Base-by-base conservation (phyloP, 2,113 vertebrate genomes). In the Albula glossodonta region DNA sequence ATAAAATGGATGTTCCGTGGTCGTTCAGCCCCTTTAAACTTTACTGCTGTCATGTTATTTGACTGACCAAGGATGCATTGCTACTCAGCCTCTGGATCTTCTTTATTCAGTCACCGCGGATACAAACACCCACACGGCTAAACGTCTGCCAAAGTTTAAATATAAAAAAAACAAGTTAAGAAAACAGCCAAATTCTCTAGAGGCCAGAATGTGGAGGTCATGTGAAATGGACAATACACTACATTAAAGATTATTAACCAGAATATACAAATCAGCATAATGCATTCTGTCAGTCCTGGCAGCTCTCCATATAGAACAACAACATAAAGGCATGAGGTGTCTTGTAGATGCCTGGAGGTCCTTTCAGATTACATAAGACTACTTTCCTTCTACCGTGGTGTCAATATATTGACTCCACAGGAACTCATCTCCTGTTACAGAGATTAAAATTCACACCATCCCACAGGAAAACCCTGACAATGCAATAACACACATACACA, bases 391-490 rank as follows among this genome's bases (percentile, higher is more conserved):
- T n/a, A 22, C 41, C 66, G 48, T 51, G 49, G 50, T 13, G 48
- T 81, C 79, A 41, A 85, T 85, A n/a, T 81, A 85, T 85, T 70
- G 84, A 85, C 56, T 85, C 22, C 5, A n/a, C 84, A 66, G 84
- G 78, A 81, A 51, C 60, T 56, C 56, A 51, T 66, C 79, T 81
- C 78, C 79, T 51, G 60, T 48, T 81, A 63, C 79, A 25, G 53
- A 85, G 79, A 85, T 81, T 85, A 81, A 66, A 85, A 81, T 70
- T 66, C 60, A 60, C 60, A 81, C 48, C 12, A 48, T 66, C 84
- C 84, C 84, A 85, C 25, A 31, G 53, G 51, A 77, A 85, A 56
- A 19, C 17, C 53, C 74, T 85, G 84, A 85, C 52, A 11, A 85
- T 49, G 77, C 84, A 85, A 22, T 57, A 8, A 79, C 56, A 19